phyloP scores from a whole-genome alignment of 2,888 invertebrate species.

The Diploptera punctata region DNA sequence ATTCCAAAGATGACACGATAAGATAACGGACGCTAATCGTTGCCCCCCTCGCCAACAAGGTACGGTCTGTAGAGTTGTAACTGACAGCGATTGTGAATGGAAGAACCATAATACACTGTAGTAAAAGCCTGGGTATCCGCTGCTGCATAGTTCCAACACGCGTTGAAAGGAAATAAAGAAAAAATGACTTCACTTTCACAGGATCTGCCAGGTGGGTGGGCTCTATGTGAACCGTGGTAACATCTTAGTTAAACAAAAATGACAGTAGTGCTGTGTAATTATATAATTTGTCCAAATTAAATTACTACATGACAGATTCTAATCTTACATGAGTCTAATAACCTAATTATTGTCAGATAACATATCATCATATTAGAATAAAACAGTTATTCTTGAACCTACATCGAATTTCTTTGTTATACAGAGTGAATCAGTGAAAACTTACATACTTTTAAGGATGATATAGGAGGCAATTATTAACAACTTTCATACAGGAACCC shows the following conservation, averaged over 20 bases:
- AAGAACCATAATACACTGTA: constrained; percentile 32
- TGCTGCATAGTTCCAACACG: not conserved
- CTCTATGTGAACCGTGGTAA: not conserved
- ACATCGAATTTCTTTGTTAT: too few species aligned
- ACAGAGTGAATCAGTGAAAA: too few species aligned
- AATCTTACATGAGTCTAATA: too few species aligned
- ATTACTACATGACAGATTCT: too few species aligned
- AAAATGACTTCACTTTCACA: not conserved
- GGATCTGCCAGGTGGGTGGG: not conserved
- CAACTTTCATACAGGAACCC: too few species aligned
- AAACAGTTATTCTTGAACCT: too few species aligned
- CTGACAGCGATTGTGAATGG: constrained; percentile 36
- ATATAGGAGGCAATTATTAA: too few species aligned
- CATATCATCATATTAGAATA: too few species aligned
- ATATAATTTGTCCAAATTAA: too few species aligned
- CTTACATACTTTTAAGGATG: too few species aligned
- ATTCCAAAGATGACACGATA: constrained; percentile 29
- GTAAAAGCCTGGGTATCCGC: constrained; percentile 15
- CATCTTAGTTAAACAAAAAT: not conserved
- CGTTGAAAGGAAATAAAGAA: not conserved
- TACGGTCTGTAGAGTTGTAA: constrained; percentile 24
- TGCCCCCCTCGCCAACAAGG: not conserved
- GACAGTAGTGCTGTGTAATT: too few species aligned
- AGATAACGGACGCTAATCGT: constrained; percentile 30
- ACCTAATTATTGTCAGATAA: too few species aligned